Conservation (phyloP, 2,113 vertebrate genomes). For the Coracopsis vasa region DNA sequence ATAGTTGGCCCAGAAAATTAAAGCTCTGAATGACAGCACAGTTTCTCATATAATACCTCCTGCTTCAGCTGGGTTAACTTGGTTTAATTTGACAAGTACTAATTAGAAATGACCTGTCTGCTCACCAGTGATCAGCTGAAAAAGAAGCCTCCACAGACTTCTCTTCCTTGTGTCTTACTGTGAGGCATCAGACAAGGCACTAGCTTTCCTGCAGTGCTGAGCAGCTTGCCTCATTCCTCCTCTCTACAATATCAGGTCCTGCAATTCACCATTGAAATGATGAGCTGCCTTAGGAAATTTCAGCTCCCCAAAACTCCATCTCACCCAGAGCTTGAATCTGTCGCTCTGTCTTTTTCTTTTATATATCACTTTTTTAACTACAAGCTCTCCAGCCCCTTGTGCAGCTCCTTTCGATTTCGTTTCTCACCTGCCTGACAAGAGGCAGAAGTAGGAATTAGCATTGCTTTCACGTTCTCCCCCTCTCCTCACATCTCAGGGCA, state of each 20-base stretch:
- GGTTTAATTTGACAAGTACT: neutral
- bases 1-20: neutral
- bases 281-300: neutral
- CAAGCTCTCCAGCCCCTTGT: neutral
- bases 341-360: neutral
- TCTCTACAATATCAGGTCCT: neutral
- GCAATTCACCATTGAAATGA: neutral
- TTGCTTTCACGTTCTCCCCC: slow-evolving; percentile 10
- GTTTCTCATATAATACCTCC: neutral
- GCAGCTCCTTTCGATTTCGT: neutral
- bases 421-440: slow-evolving; percentile 31
- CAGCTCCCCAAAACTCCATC: neutral
- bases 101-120: slow-evolving; percentile 7
- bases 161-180: neutral
- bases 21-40: neutral
- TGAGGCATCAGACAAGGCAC: neutral
- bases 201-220: neutral
- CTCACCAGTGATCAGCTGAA: neutral
- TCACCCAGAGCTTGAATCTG: neutral
- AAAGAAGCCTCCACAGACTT: neutral
- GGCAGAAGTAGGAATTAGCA: slow-evolving; percentile 26
- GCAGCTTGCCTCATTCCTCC: neutral
- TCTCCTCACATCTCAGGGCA: neutral
- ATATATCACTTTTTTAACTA: neutral
- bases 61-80: neutral